These are phyloP conservation scores for Pammene aurita DNA, from an alignment of 2,888 invertebrate species.

Conservation along the genomic window DNA sequence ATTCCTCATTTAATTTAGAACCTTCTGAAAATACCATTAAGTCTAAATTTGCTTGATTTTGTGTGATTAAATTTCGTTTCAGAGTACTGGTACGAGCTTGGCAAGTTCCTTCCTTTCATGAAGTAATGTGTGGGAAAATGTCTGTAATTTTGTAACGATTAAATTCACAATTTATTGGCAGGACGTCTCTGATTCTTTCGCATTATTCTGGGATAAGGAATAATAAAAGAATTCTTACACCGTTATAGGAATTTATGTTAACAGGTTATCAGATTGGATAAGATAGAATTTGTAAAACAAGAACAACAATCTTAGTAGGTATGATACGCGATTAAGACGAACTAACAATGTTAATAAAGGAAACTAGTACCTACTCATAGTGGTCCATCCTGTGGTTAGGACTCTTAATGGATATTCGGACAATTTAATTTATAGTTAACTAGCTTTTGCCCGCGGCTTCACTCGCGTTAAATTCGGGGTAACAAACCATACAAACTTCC, in stretches of 20 bases:
- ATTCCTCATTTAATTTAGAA: neutral
- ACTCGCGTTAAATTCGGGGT: too few species aligned
- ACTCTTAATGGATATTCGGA: too few species aligned
- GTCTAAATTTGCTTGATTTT: slow-evolving; percentile 5
- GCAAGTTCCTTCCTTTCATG: slow-evolving; percentile 29
- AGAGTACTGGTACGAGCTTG: neutral
- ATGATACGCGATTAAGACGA: too few species aligned
- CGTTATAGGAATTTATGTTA: neutral
- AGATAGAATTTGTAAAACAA: neutral
- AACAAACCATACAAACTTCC: too few species aligned
- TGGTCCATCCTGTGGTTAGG: too few species aligned
- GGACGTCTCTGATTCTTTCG: slow-evolving; percentile 20
- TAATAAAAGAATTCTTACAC: neutral
- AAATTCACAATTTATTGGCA: slow-evolving; percentile 25
- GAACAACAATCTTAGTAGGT: too few species aligned
- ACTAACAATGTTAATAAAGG: too few species aligned
- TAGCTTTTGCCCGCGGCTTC: too few species aligned
- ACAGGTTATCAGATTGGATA: slow-evolving; percentile 4
- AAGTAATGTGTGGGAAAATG: slow-evolving; percentile 27
- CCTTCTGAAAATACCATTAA: neutral
- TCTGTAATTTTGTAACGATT: slow-evolving; percentile 14
- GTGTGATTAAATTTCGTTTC: neutral
- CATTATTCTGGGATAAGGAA: slow-evolving; percentile 11
- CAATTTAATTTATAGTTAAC: too few species aligned
- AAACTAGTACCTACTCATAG: too few species aligned